A percentile compares a stretch with the other conserved stretches of the same genome.
phyloP scores from a whole-genome alignment of 2,888 invertebrate species.

The Lissocephala sabroskyi region DNA sequence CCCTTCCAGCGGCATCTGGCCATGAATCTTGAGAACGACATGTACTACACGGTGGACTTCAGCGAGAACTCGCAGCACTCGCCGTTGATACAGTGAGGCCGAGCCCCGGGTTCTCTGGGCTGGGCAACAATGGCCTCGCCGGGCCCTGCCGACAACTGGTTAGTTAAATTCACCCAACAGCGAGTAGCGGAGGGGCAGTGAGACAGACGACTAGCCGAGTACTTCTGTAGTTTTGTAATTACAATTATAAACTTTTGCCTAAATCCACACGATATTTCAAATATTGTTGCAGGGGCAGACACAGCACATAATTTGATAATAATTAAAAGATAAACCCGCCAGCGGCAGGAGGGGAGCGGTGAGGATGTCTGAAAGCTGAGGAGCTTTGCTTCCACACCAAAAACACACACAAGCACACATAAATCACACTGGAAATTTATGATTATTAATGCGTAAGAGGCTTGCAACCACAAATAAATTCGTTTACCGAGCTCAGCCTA shows the following conservation, averaged over 20 bases:
- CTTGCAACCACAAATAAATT: no score
- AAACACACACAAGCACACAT: constrained; percentile 10
- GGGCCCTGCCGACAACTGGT: constrained; percentile 41
- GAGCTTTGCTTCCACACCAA: constrained; percentile 21
- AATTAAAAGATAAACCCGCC: constrained; percentile 27
- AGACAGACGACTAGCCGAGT: no score
- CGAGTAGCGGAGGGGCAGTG: no score
- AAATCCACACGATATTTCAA: constrained; percentile 50
- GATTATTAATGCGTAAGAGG: no score
- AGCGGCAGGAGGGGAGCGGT: background rate
- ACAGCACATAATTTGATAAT: constrained; percentile 34
- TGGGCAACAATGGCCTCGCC: constrained; percentile 3
- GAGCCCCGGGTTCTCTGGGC: constrained; percentile 3
- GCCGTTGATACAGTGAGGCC: constrained; percentile 80
- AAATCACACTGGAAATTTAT: no score
- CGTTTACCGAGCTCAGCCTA: no score
- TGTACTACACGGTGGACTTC: constrained; percentile 85
- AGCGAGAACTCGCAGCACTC: constrained; percentile 82
- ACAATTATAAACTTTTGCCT: constrained; percentile 27
- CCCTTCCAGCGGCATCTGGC: constrained; percentile 75
- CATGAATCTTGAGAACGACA: constrained; percentile 79
- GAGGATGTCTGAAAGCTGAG: no score
- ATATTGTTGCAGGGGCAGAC: constrained; percentile 33
- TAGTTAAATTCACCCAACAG: constrained; percentile 63
- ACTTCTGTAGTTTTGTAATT: constrained; percentile 5